Conservation (phyloP, 1,140 invertebrate genomes). For the Brachionus angularis region DNA sequence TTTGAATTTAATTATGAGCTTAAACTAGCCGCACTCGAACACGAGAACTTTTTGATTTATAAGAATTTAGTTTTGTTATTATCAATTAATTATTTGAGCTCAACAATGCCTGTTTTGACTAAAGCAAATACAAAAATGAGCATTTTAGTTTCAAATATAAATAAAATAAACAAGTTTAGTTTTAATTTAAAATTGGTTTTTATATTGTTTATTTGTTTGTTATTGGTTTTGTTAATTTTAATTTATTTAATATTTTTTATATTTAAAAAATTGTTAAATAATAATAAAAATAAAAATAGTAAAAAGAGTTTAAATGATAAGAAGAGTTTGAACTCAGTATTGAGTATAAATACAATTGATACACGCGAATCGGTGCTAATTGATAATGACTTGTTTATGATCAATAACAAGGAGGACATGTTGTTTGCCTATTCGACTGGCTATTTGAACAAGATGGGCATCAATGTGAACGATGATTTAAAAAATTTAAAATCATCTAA, state of each 20-base stretch:
- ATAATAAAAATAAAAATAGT: too few species aligned
- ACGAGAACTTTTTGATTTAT: too few species aligned
- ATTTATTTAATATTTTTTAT: too few species aligned
- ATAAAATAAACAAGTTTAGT: conserved; percentile 27
- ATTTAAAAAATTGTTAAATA: too few species aligned
- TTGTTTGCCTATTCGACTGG: conserved; percentile 6
- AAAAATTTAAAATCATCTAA: background rate
- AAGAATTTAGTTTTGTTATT: too few species aligned
- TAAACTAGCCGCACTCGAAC: too few species aligned
- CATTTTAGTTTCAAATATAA: background rate
- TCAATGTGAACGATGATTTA: conserved; percentile 7
- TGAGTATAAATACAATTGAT: conserved; percentile 24
- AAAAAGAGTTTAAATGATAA: background rate
- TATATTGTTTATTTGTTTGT: background rate
- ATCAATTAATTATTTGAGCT: too few species aligned
- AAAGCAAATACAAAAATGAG: background rate
- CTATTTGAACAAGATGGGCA: conserved; percentile 24
- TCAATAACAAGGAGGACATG: background rate
- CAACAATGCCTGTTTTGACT: too few species aligned
- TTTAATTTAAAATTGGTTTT: background rate
- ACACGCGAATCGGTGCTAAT: background rate
- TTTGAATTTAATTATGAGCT: too few species aligned
- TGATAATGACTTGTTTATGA: conserved; percentile 34
- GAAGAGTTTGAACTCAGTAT: background rate
- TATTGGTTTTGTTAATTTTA: background rate